A percentile compares a stretch with the other conserved stretches of the same genome.
Conservation (phyloP, 2,113 vertebrate genomes). For the Misgurnus anguillicaudatus region DNA sequence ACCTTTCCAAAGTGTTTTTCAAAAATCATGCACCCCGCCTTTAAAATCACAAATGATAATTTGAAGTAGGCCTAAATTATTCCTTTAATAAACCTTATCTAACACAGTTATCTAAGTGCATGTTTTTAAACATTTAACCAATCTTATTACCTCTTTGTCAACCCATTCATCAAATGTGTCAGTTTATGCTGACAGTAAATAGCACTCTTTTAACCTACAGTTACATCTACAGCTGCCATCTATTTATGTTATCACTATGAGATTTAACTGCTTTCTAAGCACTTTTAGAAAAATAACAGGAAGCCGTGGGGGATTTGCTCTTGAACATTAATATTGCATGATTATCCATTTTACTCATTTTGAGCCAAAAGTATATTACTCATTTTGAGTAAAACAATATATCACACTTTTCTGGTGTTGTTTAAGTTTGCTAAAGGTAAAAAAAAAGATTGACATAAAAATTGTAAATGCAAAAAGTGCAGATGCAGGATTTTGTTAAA, state of each 20-base stretch:
- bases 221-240: not conserved
- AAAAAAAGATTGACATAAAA: too few relatives aligned
- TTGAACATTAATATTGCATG: not conserved
- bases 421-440: too few relatives aligned
- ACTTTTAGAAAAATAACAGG: not conserved
- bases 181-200: not conserved
- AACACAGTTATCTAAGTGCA: not conserved
- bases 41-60: too few relatives aligned
- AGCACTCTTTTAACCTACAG: not conserved
- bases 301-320: not conserved
- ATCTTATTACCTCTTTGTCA: not conserved
- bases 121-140: too few relatives aligned
- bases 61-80: too few relatives aligned
- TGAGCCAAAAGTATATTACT: too few relatives aligned
- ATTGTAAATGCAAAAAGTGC: not conserved
- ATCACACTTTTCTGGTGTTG: too few relatives aligned
- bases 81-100: not conserved
- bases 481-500: not conserved
- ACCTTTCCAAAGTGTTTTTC: too few relatives aligned
- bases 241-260: not conserved
- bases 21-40: too few relatives aligned
- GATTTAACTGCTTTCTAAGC: not conserved
- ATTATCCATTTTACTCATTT: not conserved
- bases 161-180: not conserved
- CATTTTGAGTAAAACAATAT: too few relatives aligned